Conservation (phyloP, 2,888 invertebrate genomes). For the Drosophila eohydei region DNA sequence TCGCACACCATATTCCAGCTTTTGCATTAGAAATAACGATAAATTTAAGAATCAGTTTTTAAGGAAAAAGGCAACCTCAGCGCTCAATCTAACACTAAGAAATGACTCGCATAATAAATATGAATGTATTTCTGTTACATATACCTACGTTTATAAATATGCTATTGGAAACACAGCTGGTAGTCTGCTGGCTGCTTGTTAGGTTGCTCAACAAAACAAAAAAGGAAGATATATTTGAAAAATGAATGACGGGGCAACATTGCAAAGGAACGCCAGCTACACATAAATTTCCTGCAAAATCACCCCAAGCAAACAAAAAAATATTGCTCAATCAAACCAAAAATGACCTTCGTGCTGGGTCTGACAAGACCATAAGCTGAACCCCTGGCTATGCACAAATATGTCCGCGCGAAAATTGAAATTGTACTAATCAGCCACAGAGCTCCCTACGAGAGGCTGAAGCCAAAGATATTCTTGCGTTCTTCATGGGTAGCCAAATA, state of each 20-base stretch:
- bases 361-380: conserved; percentile 47
- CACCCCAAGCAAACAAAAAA: conserved; percentile 67
- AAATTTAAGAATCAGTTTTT: neutral
- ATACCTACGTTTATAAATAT: conserved; percentile 21
- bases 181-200: conserved; percentile 30
- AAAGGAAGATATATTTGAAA: conserved; percentile 30
- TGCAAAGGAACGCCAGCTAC: conserved; percentile 29
- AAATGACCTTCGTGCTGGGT: conserved; percentile 57
- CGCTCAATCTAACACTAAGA: conserved; percentile 7
- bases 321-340: conserved; percentile 72
- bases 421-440: conserved; percentile 69
- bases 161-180: conserved; percentile 44
- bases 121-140: conserved; percentile 1
- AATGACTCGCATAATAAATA: conserved; percentile 33
- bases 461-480: conserved; percentile 1
- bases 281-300: conserved; percentile 73
- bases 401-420: conserved; percentile 75
- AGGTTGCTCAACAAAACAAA: conserved; percentile 26
- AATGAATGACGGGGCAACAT: conserved; percentile 59
- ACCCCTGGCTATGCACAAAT: conserved; percentile 33
- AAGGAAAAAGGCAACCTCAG: neutral
- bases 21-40: neutral
- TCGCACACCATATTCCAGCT: too few relatives aligned
- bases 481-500: conserved; percentile 19
- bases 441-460: neutral